phyloP scores from a whole-genome alignment of 2,888 invertebrate genomes.

The Chorisops tibialis region DNA sequence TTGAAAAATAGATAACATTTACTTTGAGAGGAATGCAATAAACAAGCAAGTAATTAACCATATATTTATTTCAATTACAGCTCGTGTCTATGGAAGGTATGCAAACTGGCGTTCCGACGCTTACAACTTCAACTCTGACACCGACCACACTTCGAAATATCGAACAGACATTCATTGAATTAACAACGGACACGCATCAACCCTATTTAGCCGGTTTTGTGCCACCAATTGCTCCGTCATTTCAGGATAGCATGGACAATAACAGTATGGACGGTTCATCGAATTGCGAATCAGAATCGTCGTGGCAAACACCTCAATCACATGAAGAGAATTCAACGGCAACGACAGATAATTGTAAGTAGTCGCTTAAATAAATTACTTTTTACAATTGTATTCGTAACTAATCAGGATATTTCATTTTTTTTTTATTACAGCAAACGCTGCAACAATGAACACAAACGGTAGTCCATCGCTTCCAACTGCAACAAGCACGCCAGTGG shows the following conservation, averaged over 20 bases:
- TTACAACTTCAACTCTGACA: conserved; percentile 90
- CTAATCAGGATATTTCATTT: not conserved
- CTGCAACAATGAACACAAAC: conserved; percentile 42
- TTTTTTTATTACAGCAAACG: conserved; percentile 45
- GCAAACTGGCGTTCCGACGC: conserved; percentile 85
- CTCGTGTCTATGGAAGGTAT: conserved; percentile 80
- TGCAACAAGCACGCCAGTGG: conserved; percentile 20
- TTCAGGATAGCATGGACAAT: conserved; percentile 37
- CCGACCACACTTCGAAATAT: conserved; percentile 89
- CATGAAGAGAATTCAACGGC: conserved; percentile 46
- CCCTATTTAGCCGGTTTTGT: conserved; percentile 90
- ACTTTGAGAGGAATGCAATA: no score
- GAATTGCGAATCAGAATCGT: conserved; percentile 51
- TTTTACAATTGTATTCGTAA: not conserved
- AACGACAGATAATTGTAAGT: conserved; percentile 51
- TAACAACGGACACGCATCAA: conserved; percentile 73
- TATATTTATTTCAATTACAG: conserved; percentile 57
- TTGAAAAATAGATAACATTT: no score
- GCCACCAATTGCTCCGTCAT: conserved; percentile 66
- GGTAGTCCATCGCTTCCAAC: conserved; percentile 29
- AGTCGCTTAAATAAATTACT: not conserved
- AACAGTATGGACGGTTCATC: conserved; percentile 50
- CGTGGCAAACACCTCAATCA: conserved; percentile 45
- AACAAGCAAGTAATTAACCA: not conserved
- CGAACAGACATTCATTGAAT: conserved; percentile 87